These are phyloP conservation scores for Cheumatopsyche charites DNA, from an alignment of 1,140 invertebrate genomes.

Conservation along the genomic window DNA sequence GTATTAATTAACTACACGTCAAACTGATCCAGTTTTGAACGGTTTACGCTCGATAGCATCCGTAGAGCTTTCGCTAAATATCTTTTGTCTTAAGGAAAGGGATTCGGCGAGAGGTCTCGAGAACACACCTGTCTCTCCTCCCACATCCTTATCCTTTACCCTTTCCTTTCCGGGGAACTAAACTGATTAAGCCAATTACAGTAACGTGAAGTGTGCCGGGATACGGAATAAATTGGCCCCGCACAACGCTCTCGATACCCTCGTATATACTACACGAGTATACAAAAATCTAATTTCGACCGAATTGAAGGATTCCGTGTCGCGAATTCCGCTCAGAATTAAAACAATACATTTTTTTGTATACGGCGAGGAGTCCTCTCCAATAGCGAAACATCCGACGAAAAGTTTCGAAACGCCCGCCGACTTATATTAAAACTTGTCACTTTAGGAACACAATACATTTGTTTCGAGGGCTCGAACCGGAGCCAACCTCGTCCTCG, in stretches of 20 bases:
- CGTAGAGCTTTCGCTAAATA: background rate
- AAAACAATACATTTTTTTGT: too few relatives aligned
- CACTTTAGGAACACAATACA: constrained; percentile 31
- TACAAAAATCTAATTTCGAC: constrained; percentile 8
- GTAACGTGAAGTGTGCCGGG: constrained; percentile 26
- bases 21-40: too few relatives aligned
- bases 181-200: constrained; percentile 37
- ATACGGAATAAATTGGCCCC: constrained; percentile 18
- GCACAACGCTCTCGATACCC: background rate
- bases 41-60: too few relatives aligned
- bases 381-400: background rate
- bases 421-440: constrained; percentile 36
- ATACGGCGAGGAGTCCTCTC: background rate
- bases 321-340: too few relatives aligned
- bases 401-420: constrained; percentile 5
- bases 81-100: constrained; percentile 7
- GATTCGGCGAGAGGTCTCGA: constrained; percentile 25
- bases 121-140: constrained; percentile 34
- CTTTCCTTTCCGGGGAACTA: constrained; percentile 27
- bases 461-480: constrained; percentile 25
- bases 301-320: too few relatives aligned
- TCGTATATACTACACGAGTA: constrained; percentile 4
- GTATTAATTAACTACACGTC: too few relatives aligned
- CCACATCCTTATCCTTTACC: constrained; percentile 28
- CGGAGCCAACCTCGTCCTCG: constrained; percentile 11